Evolutionary conservation across 2,888 invertebrate genomes (phyloP), one percentile per base, ranked within the genome.

Genomic region (Tricholauxania praeusta): DNA sequence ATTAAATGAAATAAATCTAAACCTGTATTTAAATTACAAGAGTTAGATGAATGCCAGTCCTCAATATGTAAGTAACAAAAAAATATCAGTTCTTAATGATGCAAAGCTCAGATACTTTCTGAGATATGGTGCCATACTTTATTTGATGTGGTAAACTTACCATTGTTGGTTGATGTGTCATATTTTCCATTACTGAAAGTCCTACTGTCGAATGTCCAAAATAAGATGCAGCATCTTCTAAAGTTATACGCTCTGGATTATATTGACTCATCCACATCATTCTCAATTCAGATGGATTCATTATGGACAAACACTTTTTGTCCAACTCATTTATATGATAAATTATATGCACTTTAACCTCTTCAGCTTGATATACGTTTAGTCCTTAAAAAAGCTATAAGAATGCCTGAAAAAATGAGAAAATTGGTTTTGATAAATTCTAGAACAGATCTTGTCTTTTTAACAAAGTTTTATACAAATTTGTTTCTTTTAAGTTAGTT

Each of bases 211-310:
- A 85, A 78, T 90, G 89, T 52, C 88, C 87, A 72, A 89, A 89
- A 57, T 84, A 82, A 72, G 84, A 83, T 62, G 86, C 80, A 17
- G 86, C 83, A 84, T 87, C 87, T 74, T 87, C 87, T 49, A 87
- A 76, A 49, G 87, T 82, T 64, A 87, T 85, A 69, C 87, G 84
- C 72, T 87, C 87, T 6, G 86, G 85, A 78, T 86, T 86, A 75
- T 86, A 87, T 77, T 87, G 87, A 75, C 91, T 91, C 92, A 92
- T 92, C 92, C 92, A 92, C 82, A 79, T 79, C 79, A 79, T 79
- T 76, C 79, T 77, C 66, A 79, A 75, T 71, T 84, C 84, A 49
- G 84, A 78, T 48, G 84, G 84, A 82, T 84, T 84, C 84, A 84
- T 83, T 75, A 10, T 76, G 39, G 39, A 39, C 7, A 39, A 39